Evolutionary conservation across 1,140 invertebrate genomes (phyloP).

Genomic region (Heliconius congener): DNA sequence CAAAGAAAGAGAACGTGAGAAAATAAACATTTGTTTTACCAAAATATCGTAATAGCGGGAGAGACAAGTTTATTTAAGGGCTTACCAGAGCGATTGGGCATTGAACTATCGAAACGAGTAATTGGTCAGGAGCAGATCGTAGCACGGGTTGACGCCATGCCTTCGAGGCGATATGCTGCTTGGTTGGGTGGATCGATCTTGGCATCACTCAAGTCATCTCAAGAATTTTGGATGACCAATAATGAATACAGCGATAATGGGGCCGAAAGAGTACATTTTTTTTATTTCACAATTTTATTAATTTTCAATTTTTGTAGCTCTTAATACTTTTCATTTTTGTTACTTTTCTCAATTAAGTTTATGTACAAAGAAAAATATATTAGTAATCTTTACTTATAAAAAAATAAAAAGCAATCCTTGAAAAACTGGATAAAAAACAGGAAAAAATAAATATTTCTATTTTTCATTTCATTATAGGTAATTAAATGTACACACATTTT

Average conservation of each 20-base stretch:
- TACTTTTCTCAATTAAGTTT: no score
- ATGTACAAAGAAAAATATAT: no score
- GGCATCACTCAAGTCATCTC: no score
- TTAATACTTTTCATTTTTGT: no score
- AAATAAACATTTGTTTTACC: slow-evolving; percentile 87
- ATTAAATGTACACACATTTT: no score
- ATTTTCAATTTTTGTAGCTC: neutral
- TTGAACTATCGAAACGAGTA: slow-evolving; percentile 87
- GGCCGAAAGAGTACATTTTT: slow-evolving; percentile 81
- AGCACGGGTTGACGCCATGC: slow-evolving; percentile 92
- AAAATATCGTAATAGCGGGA: slow-evolving; percentile 90
- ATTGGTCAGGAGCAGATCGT: slow-evolving; percentile 86
- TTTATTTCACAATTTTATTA: neutral
- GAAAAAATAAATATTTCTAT: no score
- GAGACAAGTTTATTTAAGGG: slow-evolving; percentile 92
- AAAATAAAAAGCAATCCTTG: no score
- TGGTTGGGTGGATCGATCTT: slow-evolving; percentile 85
- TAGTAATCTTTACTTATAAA: no score
- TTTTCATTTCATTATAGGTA: no score
- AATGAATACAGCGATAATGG: slow-evolving; percentile 89
- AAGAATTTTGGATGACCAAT: slow-evolving; percentile 89
- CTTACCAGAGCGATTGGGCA: slow-evolving; percentile 88
- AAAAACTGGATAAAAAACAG: no score
- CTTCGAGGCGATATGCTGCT: slow-evolving; percentile 92
- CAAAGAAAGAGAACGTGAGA: slow-evolving; percentile 75